These are phyloP conservation scores for Thereva unica DNA, from an alignment of 2,888 invertebrate genomes.

Conservation along the genomic window DNA sequence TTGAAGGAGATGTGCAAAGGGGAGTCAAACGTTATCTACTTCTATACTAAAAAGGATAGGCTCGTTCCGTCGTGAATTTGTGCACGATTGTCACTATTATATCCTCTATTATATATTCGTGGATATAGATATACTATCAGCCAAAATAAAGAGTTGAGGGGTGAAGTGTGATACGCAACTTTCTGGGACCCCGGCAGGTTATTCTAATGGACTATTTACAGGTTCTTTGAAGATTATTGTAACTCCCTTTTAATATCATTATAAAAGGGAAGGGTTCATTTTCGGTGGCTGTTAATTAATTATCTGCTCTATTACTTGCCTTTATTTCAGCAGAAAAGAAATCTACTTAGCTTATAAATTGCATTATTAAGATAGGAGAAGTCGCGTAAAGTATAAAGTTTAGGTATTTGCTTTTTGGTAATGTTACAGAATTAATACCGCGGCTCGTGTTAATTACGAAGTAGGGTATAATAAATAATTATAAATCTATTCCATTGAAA, in stretches of 20 bases:
- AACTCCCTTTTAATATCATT: conserved; percentile 21
- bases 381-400: no score
- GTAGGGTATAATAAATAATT: no score
- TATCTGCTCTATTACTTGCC: background rate
- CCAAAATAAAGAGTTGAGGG: background rate
- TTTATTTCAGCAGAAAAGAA: no score
- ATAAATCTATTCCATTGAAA: no score
- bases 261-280: conserved; percentile 16
- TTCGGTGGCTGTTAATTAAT: conserved; percentile 31
- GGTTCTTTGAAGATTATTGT: conserved; percentile 18
- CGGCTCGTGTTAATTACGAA: no score
- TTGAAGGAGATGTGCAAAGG: background rate
- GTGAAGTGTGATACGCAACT: no score
- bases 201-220: conserved; percentile 23
- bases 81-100: background rate
- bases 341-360: no score
- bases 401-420: no score
- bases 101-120: background rate
- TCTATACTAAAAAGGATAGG: conserved; percentile 10
- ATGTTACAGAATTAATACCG: no score
- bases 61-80: conserved; percentile 6
- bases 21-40: conserved; percentile 17
- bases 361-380: no score
- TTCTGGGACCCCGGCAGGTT: conserved; percentile 12
- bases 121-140: background rate